Evolutionary conservation across 2,113 vertebrate genomes (phyloP).

Genomic region (Labeo rohita): DNA sequence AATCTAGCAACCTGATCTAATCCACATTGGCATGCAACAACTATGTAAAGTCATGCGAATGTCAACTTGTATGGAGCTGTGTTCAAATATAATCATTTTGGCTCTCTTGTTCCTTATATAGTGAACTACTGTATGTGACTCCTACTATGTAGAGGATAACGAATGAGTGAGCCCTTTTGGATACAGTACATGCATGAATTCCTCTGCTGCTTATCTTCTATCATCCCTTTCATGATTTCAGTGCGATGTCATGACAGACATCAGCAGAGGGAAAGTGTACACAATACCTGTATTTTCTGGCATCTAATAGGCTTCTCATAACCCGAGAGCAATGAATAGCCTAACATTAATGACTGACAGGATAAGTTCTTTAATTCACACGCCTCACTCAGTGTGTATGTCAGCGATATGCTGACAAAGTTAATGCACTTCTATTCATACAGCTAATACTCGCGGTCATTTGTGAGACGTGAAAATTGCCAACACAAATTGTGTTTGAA

Average conservation of each 20-base stretch:
- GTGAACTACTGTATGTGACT: not conserved
- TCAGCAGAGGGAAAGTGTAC: not conserved
- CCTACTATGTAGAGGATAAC: not conserved
- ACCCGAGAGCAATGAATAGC: not conserved
- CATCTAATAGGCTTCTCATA: not conserved
- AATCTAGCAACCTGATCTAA: not conserved
- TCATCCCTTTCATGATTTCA: not conserved
- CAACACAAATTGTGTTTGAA: no score
- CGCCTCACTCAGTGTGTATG: not conserved
- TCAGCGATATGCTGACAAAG: conserved; percentile 4
- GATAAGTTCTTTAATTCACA: not conserved
- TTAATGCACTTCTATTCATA: conserved; percentile 3
- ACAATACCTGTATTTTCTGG: not conserved
- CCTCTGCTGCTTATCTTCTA: not conserved
- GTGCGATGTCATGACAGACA: not conserved
- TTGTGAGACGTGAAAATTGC: not conserved
- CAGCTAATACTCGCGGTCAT: not conserved
- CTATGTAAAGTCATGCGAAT: no score
- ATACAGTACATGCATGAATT: not conserved
- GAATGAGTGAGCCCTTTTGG: not conserved
- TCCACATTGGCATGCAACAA: not conserved
- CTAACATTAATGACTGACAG: not conserved
- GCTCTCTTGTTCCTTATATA: not conserved
- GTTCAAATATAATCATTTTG: not conserved
- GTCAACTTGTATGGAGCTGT: not conserved